Base-by-base conservation (phyloP, 1,140 invertebrate genomes). In the Chironomus striatipennis region DNA sequence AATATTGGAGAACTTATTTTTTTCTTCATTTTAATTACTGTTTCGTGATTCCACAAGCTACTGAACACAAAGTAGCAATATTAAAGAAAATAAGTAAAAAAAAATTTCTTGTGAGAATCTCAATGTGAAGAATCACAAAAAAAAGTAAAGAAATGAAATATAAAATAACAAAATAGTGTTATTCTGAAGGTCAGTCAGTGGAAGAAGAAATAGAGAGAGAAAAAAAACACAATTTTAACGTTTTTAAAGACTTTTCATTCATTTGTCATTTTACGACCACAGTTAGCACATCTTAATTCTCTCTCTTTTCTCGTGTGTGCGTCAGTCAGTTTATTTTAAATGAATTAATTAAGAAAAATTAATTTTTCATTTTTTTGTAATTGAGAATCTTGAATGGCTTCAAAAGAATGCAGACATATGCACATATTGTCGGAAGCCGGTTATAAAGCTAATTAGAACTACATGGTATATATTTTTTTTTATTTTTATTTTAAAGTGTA, bases 51-150 rank as follows among this genome's bases (percentile, higher is more conserved):
- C 47, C 47, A n/a, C n/a, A n/a, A 57, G 47, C 47, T 57, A 57
- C 47, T 57, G 12, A 57, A 34, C 24, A 34, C 24, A 34, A 34
- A 34, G 24, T 34, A 34, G 5, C 24, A 34, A 34, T 34, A 34
- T 34, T 34, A 34, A 34, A 34, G 47, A n/a, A 15, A 47, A 15
- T 15, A 47, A 8, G 15, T 15, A 47, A 47, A 8, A 9, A 47
- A 47, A 47, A 57, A n/a, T 57, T 57, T 57, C 47, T 57, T 57
- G 47, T 57, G 47, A 57, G 47, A 57, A 57, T 57, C 47, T 57
- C 12, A 57, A 12, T 57, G 47, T 57, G 47, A 5, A n/a, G 12
- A n/a, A n/a, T 57, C 4, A n/a, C n/a, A n/a, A n/a, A n/a, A n/a
- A n/a, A n/a, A n/a, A 47, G 43, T 47, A 10, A 57, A 57, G n/a